Evolutionary conservation across 2,888 invertebrate genomes (phyloP).

Genomic region (Baronia brevicornis): DNA sequence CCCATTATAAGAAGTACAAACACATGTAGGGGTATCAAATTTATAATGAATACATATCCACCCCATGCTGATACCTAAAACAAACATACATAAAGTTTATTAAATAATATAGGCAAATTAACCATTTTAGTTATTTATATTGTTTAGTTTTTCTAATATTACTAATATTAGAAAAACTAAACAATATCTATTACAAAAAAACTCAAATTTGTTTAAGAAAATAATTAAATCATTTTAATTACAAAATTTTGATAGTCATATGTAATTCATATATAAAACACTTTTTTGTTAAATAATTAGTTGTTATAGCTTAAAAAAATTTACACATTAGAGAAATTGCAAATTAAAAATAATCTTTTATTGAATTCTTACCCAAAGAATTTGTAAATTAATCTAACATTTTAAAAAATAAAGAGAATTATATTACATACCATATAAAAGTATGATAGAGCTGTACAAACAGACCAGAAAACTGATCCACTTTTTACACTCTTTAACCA

Average conservation of each 20-base stretch:
- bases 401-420: background rate
- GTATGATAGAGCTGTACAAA: slow-evolving; percentile 95
- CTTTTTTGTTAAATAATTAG: too few relatives aligned
- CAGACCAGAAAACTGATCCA: slow-evolving; percentile 97
- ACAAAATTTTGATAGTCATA: background rate
- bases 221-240: too few relatives aligned
- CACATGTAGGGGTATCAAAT: slow-evolving; percentile 98
- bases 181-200: too few relatives aligned
- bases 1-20: slow-evolving; percentile 97
- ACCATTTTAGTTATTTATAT: too few relatives aligned
- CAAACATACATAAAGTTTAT: slow-evolving; percentile 12
- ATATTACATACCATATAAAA: slow-evolving; percentile 94
- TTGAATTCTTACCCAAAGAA: too few relatives aligned
- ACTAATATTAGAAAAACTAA: too few relatives aligned
- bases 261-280: background rate
- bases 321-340: too few relatives aligned
- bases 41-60: slow-evolving; percentile 99
- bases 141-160: too few relatives aligned
- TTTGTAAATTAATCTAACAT: background rate
- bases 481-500: slow-evolving; percentile 99
- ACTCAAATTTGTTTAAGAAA: too few relatives aligned
- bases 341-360: too few relatives aligned
- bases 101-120: too few relatives aligned
- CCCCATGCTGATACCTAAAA: slow-evolving; percentile 98
- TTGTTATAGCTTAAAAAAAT: too few relatives aligned